phyloP scores from a whole-genome alignment of 2,888 invertebrate genomes.

The Chrysopilus asiliformis region DNA sequence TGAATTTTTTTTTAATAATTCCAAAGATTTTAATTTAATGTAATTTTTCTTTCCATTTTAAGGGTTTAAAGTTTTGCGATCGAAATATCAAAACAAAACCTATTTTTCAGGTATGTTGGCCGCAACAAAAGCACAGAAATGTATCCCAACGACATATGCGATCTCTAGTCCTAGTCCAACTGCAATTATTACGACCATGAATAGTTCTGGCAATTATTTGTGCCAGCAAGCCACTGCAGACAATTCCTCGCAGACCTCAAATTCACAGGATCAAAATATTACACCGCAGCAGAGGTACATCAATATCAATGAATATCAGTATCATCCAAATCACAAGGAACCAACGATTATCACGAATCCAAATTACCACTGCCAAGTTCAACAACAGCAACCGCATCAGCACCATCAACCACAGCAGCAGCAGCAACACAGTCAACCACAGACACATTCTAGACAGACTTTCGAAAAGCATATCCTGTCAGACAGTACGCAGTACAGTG shows the following conservation, averaged over 20 bases:
- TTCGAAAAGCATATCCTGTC: slow-evolving; percentile 6
- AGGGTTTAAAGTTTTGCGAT: no score
- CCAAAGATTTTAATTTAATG: no score
- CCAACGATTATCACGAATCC: background rate
- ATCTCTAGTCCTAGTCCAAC: slow-evolving; percentile 39
- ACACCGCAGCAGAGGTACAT: background rate
- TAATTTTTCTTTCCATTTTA: no score
- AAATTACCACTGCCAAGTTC: background rate
- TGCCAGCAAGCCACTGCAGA: no score
- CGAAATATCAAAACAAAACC: no score
- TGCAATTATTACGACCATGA: slow-evolving; percentile 38
- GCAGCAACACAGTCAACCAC: slow-evolving; percentile 2
- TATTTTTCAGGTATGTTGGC: slow-evolving; percentile 11
- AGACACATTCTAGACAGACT: slow-evolving; percentile 8
- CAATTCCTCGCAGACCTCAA: background rate
- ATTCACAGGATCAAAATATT: background rate
- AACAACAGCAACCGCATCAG: background rate
- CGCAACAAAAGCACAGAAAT: slow-evolving; percentile 24
- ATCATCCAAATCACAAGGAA: background rate
- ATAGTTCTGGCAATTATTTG: slow-evolving; percentile 37
- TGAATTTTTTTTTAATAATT: no score
- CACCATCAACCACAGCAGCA: background rate
- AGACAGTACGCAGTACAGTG: slow-evolving; percentile 9
- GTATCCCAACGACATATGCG: slow-evolving; percentile 34
- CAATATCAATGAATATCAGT: background rate